Evolutionary conservation across 2,888 invertebrate species (phyloP).

Genomic region (Yponomeuta sedellus): DNA sequence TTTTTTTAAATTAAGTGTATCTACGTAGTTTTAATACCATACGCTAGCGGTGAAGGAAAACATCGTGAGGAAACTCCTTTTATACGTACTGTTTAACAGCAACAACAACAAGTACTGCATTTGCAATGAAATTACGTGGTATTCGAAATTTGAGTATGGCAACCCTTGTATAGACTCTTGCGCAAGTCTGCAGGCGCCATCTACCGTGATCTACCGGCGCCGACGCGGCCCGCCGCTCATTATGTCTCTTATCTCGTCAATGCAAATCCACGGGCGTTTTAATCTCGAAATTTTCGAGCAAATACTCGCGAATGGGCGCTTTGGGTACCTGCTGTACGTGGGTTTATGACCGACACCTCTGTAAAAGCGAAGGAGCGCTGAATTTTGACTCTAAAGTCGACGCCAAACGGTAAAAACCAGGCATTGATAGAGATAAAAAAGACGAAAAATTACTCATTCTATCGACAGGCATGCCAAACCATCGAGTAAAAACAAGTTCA

Average conservation of each 20-base stretch:
- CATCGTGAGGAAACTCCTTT: too few relatives aligned
- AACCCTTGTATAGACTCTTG: conserved; percentile 26
- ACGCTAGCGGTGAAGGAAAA: too few relatives aligned
- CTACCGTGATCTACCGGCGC: conserved; percentile 64
- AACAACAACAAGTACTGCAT: too few relatives aligned
- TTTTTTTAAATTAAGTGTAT: too few relatives aligned
- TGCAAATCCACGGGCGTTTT: conserved; percentile 53
- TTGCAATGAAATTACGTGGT: too few relatives aligned
- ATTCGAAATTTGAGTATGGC: too few relatives aligned
- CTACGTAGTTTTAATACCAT: too few relatives aligned
- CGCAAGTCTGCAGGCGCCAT: conserved; percentile 62
- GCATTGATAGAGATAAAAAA: neutral
- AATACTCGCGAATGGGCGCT: conserved; percentile 11
- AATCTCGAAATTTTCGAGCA: conserved; percentile 29
- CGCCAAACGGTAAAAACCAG: neutral
- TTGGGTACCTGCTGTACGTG: neutral
- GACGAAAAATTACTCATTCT: too few relatives aligned
- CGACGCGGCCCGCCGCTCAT: conserved; percentile 41
- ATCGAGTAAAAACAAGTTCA: too few relatives aligned
- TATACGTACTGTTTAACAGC: too few relatives aligned
- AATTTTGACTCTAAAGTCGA: neutral
- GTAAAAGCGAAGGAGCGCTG: neutral
- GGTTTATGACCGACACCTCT: neutral
- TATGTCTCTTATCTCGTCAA: conserved; percentile 56
- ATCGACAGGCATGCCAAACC: too few relatives aligned